phyloP scores from a whole-genome alignment of 2,797 vertebrate genomes.

The Champsocephalus esox region DNA sequence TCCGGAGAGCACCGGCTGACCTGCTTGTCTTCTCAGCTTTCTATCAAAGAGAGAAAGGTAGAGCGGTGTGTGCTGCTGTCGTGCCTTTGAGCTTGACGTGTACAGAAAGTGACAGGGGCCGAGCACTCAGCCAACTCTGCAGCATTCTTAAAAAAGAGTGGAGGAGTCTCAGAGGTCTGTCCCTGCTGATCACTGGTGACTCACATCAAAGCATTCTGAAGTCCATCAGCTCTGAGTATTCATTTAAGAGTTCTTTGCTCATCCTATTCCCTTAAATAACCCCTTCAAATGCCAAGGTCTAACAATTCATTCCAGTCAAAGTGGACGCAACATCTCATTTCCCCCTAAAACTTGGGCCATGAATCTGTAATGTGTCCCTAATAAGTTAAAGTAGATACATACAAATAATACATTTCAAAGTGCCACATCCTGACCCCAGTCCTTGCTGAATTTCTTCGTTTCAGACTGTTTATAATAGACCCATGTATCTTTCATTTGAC shows the following conservation, averaged over 20 bases:
- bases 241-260: background rate
- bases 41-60: conserved; percentile 64
- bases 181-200: conserved; percentile 9
- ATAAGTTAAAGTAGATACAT: too few relatives aligned
- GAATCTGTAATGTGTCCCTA: too few relatives aligned
- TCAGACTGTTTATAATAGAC: too few relatives aligned
- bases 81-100: conserved; percentile 56
- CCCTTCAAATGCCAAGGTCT: background rate
- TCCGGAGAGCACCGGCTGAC: conserved; percentile 66
- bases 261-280: background rate
- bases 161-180: conserved; percentile 13
- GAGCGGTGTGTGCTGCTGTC: conserved; percentile 42
- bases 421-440: too few relatives aligned
- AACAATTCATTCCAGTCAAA: background rate
- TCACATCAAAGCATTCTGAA: background rate
- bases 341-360: too few relatives aligned
- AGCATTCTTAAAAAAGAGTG: conserved; percentile 11
- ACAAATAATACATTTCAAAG: too few relatives aligned
- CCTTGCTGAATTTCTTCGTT: too few relatives aligned
- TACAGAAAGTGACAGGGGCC: conserved; percentile 60
- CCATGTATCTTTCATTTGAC: too few relatives aligned
- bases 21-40: conserved; percentile 75
- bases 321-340: too few relatives aligned
- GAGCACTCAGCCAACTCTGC: conserved; percentile 21
- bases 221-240: background rate